Conservation (phyloP, 1,140 invertebrate species). For the Diorhabda carinulata region DNA sequence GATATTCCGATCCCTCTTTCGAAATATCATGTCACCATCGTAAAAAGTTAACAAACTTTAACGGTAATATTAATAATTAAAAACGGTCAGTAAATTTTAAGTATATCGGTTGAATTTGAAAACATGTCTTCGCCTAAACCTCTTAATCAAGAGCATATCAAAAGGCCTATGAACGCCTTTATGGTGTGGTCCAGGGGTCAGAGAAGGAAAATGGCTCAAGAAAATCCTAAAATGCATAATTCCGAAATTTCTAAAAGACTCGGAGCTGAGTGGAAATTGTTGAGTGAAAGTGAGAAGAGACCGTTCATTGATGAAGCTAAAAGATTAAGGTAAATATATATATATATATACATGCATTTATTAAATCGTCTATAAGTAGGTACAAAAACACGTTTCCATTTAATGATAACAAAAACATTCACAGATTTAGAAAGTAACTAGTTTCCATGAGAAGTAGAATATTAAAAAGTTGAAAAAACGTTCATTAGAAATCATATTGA, state of each 20-base stretch:
- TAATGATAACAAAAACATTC: too few species aligned
- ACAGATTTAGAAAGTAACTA: too few species aligned
- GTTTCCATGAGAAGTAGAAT: too few species aligned
- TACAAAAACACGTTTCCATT: too few species aligned
- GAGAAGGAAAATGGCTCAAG: conserved; percentile 91
- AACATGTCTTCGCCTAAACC: conserved; percentile 46
- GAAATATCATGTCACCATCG: not conserved
- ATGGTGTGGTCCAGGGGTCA: conserved; percentile 92
- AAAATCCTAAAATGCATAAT: conserved; percentile 98
- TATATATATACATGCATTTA: too few species aligned
- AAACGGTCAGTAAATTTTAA: too few species aligned
- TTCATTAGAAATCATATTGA: too few species aligned
- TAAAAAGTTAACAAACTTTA: not conserved
- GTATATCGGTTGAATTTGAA: too few species aligned
- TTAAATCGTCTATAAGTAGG: too few species aligned
- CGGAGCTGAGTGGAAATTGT: conserved; percentile 85
- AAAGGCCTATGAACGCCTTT: conserved; percentile 89
- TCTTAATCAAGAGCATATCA: conserved; percentile 67
- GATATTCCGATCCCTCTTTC: not conserved
- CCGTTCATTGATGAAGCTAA: conserved; percentile 98
- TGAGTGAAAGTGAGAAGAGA: conserved; percentile 82
- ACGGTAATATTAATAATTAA: too few species aligned
- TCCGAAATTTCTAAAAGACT: conserved; percentile 89
- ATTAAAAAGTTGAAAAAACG: too few species aligned
- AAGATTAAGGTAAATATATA: conserved; percentile 74